Conservation (phyloP, 2,113 vertebrate genomes). For the Esox niger region DNA sequence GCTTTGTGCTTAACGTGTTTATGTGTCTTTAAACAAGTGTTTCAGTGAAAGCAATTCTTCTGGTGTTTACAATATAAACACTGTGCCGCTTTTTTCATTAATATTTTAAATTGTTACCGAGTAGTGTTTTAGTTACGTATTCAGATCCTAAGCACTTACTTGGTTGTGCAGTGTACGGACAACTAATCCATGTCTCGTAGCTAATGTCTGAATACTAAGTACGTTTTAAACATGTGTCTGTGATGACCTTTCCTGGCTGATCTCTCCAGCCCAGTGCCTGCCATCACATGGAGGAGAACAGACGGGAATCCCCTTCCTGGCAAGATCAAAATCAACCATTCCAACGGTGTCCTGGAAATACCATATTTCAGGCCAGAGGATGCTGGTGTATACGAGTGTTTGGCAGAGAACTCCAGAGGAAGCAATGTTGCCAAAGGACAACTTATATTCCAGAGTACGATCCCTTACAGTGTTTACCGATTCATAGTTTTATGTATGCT, state of each 20-base stretch:
- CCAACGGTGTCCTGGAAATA: slow-evolving; percentile 82
- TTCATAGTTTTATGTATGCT: not conserved
- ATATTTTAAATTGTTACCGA: too few relatives aligned
- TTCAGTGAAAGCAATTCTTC: too few relatives aligned
- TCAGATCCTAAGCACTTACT: too few relatives aligned
- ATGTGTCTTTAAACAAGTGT: too few relatives aligned
- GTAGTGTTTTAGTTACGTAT: too few relatives aligned
- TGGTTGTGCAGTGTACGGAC: too few relatives aligned
- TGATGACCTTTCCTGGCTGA: slow-evolving; percentile 47
- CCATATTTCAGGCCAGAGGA: slow-evolving; percentile 84
- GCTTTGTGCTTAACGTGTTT: too few relatives aligned
- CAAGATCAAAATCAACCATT: slow-evolving; percentile 78
- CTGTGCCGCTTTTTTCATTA: too few relatives aligned
- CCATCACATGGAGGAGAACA: slow-evolving; percentile 82
- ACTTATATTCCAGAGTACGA: slow-evolving; percentile 82
- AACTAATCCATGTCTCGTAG: not conserved
- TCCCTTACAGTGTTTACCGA: not conserved
- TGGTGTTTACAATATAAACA: too few relatives aligned
- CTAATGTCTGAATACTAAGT: slow-evolving; percentile 6
- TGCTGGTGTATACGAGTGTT: slow-evolving; percentile 81
- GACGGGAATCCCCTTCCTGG: slow-evolving; percentile 78
- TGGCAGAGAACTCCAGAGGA: slow-evolving; percentile 79
- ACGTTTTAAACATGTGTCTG: slow-evolving; percentile 27
- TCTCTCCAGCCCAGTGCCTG: slow-evolving; percentile 81
- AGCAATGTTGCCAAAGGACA: slow-evolving; percentile 78